These are phyloP conservation scores for Alosa sapidissima DNA, from an alignment of 2,797 vertebrate species.

Conservation along the genomic window DNA sequence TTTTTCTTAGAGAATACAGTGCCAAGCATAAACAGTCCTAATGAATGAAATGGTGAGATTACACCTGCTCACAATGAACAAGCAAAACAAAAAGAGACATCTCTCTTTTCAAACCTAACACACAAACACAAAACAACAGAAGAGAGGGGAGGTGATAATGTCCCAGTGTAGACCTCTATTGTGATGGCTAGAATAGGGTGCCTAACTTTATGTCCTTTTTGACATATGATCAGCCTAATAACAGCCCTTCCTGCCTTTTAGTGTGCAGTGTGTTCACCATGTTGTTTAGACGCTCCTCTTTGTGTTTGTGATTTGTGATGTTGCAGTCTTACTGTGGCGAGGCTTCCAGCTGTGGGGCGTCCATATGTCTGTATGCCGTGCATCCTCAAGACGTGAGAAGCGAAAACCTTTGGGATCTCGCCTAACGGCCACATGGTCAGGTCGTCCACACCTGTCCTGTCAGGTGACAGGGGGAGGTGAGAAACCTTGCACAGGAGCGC, in stretches of 20 bases:
- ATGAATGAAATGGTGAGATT: neutral
- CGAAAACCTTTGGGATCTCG: slow-evolving; percentile 41
- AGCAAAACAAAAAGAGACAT: neutral
- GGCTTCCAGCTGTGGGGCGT: slow-evolving; percentile 63
- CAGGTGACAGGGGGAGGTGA: slow-evolving; percentile 58
- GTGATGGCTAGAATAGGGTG: neutral
- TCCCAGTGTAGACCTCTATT: neutral
- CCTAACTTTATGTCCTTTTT: neutral
- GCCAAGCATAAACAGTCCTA: neutral
- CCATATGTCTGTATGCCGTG: slow-evolving; percentile 41
- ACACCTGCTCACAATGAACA: neutral
- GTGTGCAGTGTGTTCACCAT: neutral
- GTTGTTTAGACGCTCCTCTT: neutral
- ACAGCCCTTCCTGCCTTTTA: neutral
- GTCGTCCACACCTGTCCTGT: slow-evolving; percentile 57
- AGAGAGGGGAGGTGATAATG: neutral
- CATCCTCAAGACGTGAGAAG: slow-evolving; percentile 56
- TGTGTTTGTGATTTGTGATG: neutral
- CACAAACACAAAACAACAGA: neutral
- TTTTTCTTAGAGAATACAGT: neutral
- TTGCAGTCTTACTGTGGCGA: neutral
- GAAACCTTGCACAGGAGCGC: slow-evolving; percentile 58
- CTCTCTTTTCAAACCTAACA: neutral
- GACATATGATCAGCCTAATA: slow-evolving; percentile 1
- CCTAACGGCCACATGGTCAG: slow-evolving; percentile 51